These are phyloP conservation scores for Cotesia chilonis DNA, from an alignment of 1,140 invertebrate genomes.

Conservation along the genomic window DNA sequence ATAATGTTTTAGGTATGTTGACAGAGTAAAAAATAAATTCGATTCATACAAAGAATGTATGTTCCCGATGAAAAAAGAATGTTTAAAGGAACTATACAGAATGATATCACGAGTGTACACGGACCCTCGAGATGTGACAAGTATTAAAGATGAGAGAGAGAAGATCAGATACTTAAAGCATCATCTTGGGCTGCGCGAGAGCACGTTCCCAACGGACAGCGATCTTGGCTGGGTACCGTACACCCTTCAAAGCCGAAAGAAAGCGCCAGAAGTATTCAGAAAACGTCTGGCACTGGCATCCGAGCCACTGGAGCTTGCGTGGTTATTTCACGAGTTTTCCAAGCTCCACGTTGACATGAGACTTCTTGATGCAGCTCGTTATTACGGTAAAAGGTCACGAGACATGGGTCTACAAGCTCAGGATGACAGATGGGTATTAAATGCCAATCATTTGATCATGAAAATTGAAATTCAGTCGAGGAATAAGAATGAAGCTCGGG, in stretches of 20 bases:
- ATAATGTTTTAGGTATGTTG: constrained; percentile 39
- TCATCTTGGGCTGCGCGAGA: constrained; percentile 47
- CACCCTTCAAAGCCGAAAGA: constrained; percentile 32
- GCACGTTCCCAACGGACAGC: constrained; percentile 46
- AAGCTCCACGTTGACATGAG: constrained; percentile 48
- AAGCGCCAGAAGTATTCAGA: constrained; percentile 42
- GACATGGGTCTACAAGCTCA: constrained; percentile 40
- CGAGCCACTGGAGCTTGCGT: constrained; percentile 49
- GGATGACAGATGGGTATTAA: constrained; percentile 48
- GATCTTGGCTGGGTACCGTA: constrained; percentile 52
- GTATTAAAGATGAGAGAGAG: constrained; percentile 23
- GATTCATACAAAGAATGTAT: constrained; percentile 43
- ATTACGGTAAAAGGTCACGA: constrained; percentile 51
- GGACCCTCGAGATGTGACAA: constrained; percentile 49
- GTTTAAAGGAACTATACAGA: constrained; percentile 47
- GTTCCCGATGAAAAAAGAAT: constrained; percentile 50
- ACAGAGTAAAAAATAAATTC: constrained; percentile 48
- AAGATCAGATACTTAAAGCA: constrained; percentile 47
- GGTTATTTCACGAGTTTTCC: constrained; percentile 55
- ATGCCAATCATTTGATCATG: constrained; percentile 50
- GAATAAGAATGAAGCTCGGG: constrained; percentile 54
- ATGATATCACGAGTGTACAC: constrained; percentile 51
- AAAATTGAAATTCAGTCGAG: constrained; percentile 52
- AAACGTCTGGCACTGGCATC: constrained; percentile 50
- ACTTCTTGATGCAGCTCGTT: constrained; percentile 53